phyloP scores from a whole-genome alignment of 2,113 vertebrate species.

The Electrona antarctica region DNA sequence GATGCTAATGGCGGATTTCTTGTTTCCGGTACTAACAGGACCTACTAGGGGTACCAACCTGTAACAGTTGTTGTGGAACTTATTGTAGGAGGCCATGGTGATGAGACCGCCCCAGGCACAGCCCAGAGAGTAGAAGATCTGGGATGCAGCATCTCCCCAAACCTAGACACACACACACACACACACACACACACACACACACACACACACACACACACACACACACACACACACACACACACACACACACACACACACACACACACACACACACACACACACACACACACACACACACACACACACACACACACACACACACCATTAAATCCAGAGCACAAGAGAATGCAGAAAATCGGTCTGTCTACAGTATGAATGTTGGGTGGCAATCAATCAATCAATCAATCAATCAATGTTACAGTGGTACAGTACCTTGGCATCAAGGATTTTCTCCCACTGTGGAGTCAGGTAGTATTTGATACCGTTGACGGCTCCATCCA shows the following conservation, averaged over 20 bases:
- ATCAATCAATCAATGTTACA: not conserved
- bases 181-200: too few relatives aligned
- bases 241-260: too few relatives aligned
- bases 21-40: not conserved
- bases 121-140: slow-evolving; percentile 98
- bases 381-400: not conserved
- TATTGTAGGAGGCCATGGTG: slow-evolving; percentile 99
- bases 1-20: too few relatives aligned
- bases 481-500: slow-evolving; percentile 91
- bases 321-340: not conserved
- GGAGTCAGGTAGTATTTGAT: slow-evolving; percentile 97
- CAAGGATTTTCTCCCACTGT: slow-evolving; percentile 96
- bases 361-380: not conserved
- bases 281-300: too few relatives aligned
- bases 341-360: not conserved
- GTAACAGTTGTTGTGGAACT: slow-evolving; percentile 99
- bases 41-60: slow-evolving; percentile 77
- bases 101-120: slow-evolving; percentile 98
- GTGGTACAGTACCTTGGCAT: slow-evolving; percentile 88
- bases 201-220: too few relatives aligned
- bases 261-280: too few relatives aligned
- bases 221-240: too few relatives aligned
- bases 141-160: slow-evolving; percentile 96
- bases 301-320: not conserved
- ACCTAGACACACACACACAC: slow-evolving; percentile 77